Evolutionary conservation across 2,797 vertebrate species (phyloP).

Genomic region (Chaetodon trifasciatus): DNA sequence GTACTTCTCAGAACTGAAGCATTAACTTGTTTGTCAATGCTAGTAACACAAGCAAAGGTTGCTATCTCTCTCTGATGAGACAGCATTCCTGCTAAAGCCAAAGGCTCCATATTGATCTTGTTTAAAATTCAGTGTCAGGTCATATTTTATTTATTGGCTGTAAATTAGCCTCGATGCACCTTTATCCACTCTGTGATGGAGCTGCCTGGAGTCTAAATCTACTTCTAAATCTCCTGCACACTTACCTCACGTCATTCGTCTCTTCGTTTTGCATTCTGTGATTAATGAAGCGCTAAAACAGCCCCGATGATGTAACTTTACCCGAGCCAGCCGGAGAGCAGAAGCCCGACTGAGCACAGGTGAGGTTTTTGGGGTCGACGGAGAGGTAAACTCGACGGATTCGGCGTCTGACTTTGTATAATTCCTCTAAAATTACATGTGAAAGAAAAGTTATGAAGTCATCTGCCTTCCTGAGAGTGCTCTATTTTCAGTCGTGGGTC

Average conservation of each 20-base stretch:
- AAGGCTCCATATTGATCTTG: conserved; percentile 57
- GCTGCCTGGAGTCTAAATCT: conserved; percentile 17
- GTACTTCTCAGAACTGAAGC: conserved; percentile 20
- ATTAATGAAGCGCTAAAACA: conserved; percentile 21
- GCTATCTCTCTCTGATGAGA: conserved; percentile 37
- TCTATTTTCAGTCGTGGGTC: conserved; percentile 78
- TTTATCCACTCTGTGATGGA: conserved; percentile 36
- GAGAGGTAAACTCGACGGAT: conserved; percentile 3
- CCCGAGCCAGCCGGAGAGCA: neutral
- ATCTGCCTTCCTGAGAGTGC: conserved; percentile 50
- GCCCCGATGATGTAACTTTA: neutral
- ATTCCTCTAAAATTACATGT: conserved; percentile 38
- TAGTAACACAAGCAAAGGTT: conserved; percentile 16
- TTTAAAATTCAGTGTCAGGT: conserved; percentile 57
- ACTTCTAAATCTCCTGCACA: conserved; percentile 20
- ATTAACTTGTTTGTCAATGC: conserved; percentile 27
- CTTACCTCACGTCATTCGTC: neutral
- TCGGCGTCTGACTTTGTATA: conserved; percentile 33
- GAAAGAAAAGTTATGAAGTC: conserved; percentile 48
- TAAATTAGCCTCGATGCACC: conserved; percentile 30
- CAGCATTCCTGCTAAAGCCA: conserved; percentile 33
- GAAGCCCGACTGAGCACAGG: neutral
- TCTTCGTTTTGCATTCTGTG: conserved; percentile 28
- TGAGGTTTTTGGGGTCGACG: conserved; percentile 27
- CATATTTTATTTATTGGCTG: conserved; percentile 59